phyloP scores from a whole-genome alignment of 2,888 invertebrate species.

The Operophtera brumata region DNA sequence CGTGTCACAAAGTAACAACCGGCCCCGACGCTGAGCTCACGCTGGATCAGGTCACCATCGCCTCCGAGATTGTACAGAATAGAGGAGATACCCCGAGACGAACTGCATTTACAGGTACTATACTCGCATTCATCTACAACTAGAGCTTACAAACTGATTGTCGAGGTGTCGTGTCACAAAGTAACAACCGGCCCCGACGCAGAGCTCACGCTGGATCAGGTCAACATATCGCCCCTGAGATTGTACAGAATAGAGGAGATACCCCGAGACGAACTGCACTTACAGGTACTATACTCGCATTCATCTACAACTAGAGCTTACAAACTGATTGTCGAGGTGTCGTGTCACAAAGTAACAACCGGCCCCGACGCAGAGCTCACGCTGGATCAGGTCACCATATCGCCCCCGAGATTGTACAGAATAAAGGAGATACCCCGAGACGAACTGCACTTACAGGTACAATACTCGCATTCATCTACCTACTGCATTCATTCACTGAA shows the following conservation, averaged over 20 bases:
- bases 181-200: conserved; percentile 78
- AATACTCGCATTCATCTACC: background rate
- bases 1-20: conserved; percentile 85
- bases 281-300: conserved; percentile 67
- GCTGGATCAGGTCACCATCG: conserved; percentile 74
- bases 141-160: conserved; percentile 30
- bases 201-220: conserved; percentile 73
- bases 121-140: background rate
- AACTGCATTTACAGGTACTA: conserved; percentile 84
- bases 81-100: conserved; percentile 97
- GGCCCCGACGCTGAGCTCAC: conserved; percentile 74
- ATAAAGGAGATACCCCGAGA: conserved; percentile 97
- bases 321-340: conserved; percentile 79
- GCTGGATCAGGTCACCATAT: conserved; percentile 73
- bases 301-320: too few relatives aligned
- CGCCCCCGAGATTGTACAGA: conserved; percentile 83
- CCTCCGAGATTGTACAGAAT: conserved; percentile 86
- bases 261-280: conserved; percentile 91
- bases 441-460: conserved; percentile 86
- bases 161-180: conserved; percentile 88
- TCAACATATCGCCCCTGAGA: conserved; percentile 78
- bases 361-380: conserved; percentile 74
- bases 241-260: conserved; percentile 95
- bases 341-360: conserved; percentile 85
- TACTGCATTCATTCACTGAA: too few relatives aligned